Base-by-base conservation (phyloP, 2,888 invertebrate genomes). In the Nebria brevicollis region DNA sequence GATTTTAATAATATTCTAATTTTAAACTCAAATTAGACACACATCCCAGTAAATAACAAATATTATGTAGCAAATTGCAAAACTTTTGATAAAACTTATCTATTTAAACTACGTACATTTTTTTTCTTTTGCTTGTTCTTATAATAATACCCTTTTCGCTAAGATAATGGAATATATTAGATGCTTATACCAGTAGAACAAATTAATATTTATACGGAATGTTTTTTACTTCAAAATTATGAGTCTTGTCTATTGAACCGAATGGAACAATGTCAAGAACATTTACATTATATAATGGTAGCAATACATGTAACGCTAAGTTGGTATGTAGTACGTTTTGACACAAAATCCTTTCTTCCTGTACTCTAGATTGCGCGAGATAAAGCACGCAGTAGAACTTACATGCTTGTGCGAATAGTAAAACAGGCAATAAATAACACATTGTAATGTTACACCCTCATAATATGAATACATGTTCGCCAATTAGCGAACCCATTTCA, bases 331-430 rank as follows among this genome's bases (percentile, higher is more conserved):
- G 54, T 54, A 54, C 54, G 7, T 54, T 54, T 13, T 13, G 54
- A 54, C 54, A 54, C 54, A 54, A 54, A 8, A 7, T 54, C 54
- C 54, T 54, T 13, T 54, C 54, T 73, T 26, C 7, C 41, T 26
- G 42, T 15, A 42, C 15, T 15, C 43, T 73, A 79, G 79, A 79
- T 79, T 79, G 73, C 42, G 43, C 25, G 84, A 86, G 88, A 88
- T 88, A 88, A 85, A 86, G 86, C 88, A 87, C 87, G 87, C 85
- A 85, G 87, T 84, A 83, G 82, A 84, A 85, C 85, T 86, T 85
- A 86, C 86, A 86, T 83, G 85, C 85, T 83, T 85, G 81, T 77
- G 83, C 82, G 86, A 84, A 83, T 84, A 83, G 83, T 83, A 84
- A 84, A 84, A 82, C 83, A 83, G 83, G 82, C 34, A 73, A 80